A percentile compares a stretch with the other conserved stretches of the same genome.
phyloP scores from a whole-genome alignment of 2,113 vertebrate genomes.

The Triplophysa dalaica region DNA sequence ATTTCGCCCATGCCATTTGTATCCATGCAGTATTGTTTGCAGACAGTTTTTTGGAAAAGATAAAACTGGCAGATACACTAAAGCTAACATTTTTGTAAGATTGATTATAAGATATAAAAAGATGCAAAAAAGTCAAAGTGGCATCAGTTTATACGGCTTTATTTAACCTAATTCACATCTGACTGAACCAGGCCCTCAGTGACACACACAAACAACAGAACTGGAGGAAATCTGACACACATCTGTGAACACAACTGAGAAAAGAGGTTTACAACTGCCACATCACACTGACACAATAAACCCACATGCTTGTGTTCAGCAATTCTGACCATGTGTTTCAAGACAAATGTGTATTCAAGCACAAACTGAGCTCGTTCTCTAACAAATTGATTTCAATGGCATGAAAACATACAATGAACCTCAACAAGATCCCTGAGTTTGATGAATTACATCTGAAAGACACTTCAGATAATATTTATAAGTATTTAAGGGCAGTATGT shows the following conservation, averaged over 20 bases:
- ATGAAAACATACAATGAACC: too few relatives aligned
- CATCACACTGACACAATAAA: constrained; percentile 39
- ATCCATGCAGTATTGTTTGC: too few relatives aligned
- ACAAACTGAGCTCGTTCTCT: neutral
- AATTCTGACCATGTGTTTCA: neutral
- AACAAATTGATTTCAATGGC: neutral
- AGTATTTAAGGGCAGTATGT: too few relatives aligned
- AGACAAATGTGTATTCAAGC: neutral
- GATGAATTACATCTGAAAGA: too few relatives aligned
- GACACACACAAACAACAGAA: constrained; percentile 19
- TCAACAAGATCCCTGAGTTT: neutral
- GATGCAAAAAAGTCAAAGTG: too few relatives aligned
- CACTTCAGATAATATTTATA: too few relatives aligned
- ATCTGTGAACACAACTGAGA: constrained; percentile 24
- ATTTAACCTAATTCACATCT: neutral
- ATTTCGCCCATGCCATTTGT: too few relatives aligned
- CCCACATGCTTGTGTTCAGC: constrained; percentile 23
- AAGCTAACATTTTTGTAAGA: too few relatives aligned
- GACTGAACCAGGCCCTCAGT: neutral
- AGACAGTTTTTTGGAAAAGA: too few relatives aligned
- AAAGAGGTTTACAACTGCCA: constrained; percentile 25
- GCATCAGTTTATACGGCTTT: too few relatives aligned
- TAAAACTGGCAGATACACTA: too few relatives aligned
- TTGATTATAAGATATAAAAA: too few relatives aligned
- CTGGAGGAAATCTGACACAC: constrained; percentile 40